Base-by-base conservation (phyloP, 2,113 vertebrate species). In the Chaetorhynchus papuensis region DNA sequence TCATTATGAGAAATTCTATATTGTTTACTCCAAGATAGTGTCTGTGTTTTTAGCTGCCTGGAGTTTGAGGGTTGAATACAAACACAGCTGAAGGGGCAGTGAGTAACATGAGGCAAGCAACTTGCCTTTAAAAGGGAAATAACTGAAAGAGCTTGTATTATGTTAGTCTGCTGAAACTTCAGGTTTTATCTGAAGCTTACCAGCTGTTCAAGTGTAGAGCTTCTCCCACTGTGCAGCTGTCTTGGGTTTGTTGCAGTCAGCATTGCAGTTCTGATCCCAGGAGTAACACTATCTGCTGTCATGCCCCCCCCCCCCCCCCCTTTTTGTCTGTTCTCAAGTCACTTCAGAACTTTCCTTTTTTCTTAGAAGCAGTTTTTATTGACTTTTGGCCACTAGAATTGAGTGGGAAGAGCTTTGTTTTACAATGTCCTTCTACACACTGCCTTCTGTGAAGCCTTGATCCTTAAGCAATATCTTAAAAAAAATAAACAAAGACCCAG, bases 331-430 rank as follows among this genome's bases (percentile, higher is more conserved):
- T 91, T 91, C 68, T 93, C 41, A 53, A 72, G 77, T 45, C 74
- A 45, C 65, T 89, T 93, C 49, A 83, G 63, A 91, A 71, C 53
- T 74, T 74, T 41, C 52, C 50, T 92, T 68, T 64, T 93, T 95
- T 95, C 88, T 82, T 96, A 92, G 87, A 95, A 94, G 60, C 64
- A 68, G 64, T 56, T 90, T 76, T 91, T 95, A 52, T 80, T 93
- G 85, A 93, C 45, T 83, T 15, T 70, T 49, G 75, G 90, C 93
- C 96, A 75, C 72, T 52, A 75, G 41, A 75, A 74, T 10, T 86
- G 92, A 94, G 92, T 90, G 47, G 85, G 75, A 96, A 94, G 79
- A 81, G 47, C 80, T 90, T 94, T 85, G 50, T 89, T 96, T 89
- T 87, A 90, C 47, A 69, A 33, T 63, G 84, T 95, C 66, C 50